Base-by-base conservation (phyloP, 2,797 vertebrate species). In the Eulemur coronatus region DNA sequence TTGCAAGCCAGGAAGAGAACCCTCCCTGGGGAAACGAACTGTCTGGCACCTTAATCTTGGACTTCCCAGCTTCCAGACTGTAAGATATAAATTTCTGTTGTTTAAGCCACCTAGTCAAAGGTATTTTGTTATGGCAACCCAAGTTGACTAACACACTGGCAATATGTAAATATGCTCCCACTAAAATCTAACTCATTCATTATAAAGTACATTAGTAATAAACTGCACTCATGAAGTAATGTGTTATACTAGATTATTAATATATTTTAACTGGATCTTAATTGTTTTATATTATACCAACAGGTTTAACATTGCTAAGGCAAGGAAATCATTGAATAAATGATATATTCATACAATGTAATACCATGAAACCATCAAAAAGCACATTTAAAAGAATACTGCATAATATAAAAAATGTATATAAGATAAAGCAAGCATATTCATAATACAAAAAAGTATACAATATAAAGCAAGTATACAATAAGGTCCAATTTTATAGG, bases 181-280 rank as follows among this genome's bases (percentile, higher is more conserved):
- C 14, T 78, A 82, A 95, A 91, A 93, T 75, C 59, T 91, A 93
- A 81, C 73, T 89, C 35, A 82, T 26, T 89, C 82, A 69, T 67
- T 65, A 88, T 67, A 73, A 95, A 79, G 30, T 57, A 91, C 35
- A 80, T 48, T 84, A 65, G n/a, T 84, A 93, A 96, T 59, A 81
- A 95, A 81, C 8, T 33, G 75, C 5, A 59, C 50, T 73, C 52
- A 70, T 18, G 46, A 80, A 72, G 41, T 26, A 63, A 79, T 79
- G 24, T 69, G 11, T 38, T 69, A 46, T 20, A 30, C 30, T 70
- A 63, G 41, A 12, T 70, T 90, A 90, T 76, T 85, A 70, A 70
- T 2, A 75, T 28, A 78, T 67, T 73, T 88, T 87, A 92, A 89
- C 3, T 61, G 59, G 28, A 86, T 9, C 33, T 81, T 38, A 69